Conservation (phyloP, 2,797 vertebrate species). For the Mormyrus hasselquistii region DNA sequence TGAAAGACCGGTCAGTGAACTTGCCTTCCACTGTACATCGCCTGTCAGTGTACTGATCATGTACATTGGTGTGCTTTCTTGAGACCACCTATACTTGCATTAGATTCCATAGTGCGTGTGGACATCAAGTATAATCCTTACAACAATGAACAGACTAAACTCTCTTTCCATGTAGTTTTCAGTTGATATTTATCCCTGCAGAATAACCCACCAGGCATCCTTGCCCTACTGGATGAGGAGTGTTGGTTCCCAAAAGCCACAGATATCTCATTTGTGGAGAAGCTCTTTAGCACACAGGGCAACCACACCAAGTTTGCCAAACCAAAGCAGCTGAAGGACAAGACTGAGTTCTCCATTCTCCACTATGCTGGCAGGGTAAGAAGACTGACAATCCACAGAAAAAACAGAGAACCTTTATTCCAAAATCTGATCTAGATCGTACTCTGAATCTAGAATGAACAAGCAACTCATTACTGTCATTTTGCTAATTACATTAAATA, state of each 20-base stretch:
- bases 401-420: not conserved
- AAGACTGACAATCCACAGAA: not conserved
- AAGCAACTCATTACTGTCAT: not conserved
- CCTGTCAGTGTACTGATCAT: not conserved
- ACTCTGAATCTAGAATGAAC: not conserved
- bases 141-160: not conserved
- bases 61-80: not conserved
- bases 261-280: slow-evolving; percentile 90
- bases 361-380: slow-evolving; percentile 91
- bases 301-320: slow-evolving; percentile 89
- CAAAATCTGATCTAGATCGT: not conserved
- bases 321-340: slow-evolving; percentile 89
- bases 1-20: slow-evolving; percentile 69
- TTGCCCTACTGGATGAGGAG: slow-evolving; percentile 92
- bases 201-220: slow-evolving; percentile 92
- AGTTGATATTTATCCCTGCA: slow-evolving; percentile 42
- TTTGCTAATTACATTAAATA: not conserved
- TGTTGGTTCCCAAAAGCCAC: slow-evolving; percentile 99
- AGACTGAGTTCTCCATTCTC: slow-evolving; percentile 85
- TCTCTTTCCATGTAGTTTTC: not conserved
- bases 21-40: not conserved
- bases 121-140: not conserved
- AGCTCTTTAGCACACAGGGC: slow-evolving; percentile 81
- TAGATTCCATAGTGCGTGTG: not conserved
- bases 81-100: not conserved